Conservation (phyloP, 2,113 vertebrate species). For the Narcine bancroftii region DNA sequence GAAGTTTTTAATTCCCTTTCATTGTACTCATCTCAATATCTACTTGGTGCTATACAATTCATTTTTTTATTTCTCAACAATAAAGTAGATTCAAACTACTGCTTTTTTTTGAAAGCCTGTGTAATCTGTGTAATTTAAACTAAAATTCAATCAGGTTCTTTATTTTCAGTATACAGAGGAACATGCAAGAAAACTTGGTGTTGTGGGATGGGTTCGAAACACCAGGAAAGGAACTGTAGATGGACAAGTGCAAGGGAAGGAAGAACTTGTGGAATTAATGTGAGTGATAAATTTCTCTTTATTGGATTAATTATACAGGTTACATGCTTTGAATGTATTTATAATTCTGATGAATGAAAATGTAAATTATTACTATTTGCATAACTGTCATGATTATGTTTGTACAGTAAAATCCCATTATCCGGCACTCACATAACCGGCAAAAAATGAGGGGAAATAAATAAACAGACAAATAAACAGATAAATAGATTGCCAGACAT, state of each 20-base stretch:
- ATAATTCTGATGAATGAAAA: not conserved
- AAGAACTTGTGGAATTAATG: conserved; percentile 71
- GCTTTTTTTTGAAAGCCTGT: not conserved
- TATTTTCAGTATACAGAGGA: conserved; percentile 72
- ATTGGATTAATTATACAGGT: not conserved
- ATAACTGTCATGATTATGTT: not conserved
- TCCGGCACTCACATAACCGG: too few species aligned
- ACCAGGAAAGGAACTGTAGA: conserved; percentile 71
- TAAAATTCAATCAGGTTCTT: not conserved
- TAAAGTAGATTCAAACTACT: not conserved
- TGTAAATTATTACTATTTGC: not conserved
- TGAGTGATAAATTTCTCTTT: conserved; percentile 56
- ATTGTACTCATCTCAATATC: not conserved
- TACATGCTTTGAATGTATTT: not conserved
- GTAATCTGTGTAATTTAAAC: not conserved
- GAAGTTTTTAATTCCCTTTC: not conserved
- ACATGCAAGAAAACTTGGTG: conserved; percentile 69
- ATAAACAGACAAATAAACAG: too few species aligned
- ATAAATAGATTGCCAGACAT: too few species aligned
- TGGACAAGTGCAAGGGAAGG: conserved; percentile 80
- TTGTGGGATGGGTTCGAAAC: conserved; percentile 91
- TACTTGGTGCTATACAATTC: not conserved
- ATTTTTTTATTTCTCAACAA: not conserved
- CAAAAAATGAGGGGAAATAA: too few species aligned
- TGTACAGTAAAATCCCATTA: too few species aligned